A percentile compares a stretch with the other conserved stretches of the same genome.
Evolutionary conservation across 2,113 vertebrate species (phyloP).

Genomic region (Martes martes): DNA sequence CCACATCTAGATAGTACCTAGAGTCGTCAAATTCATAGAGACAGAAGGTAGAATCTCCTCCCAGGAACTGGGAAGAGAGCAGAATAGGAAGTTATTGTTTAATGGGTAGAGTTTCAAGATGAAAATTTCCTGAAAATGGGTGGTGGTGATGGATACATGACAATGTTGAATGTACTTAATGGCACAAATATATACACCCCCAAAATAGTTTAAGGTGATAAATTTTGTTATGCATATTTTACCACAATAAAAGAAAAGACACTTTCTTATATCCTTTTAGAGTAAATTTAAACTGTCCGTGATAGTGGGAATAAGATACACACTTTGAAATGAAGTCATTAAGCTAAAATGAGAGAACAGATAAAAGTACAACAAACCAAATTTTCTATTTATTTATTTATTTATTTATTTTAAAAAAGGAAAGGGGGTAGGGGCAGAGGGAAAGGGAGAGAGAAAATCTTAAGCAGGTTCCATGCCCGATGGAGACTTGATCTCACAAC

Average conservation of each 20-base stretch:
- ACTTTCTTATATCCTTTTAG: not conserved
- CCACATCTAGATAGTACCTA: not conserved
- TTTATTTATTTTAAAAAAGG: not conserved
- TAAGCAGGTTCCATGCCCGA: not conserved
- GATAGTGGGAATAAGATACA: not conserved
- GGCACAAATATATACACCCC: not conserved
- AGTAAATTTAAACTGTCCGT: not conserved
- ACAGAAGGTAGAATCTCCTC: not conserved
- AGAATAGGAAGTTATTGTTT: not conserved
- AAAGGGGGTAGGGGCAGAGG: not conserved
- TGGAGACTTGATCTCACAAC: not conserved
- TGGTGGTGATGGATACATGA: not conserved
- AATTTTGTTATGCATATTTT: not conserved
- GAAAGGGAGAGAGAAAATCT: not conserved
- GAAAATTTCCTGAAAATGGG: not conserved
- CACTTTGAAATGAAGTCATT: not conserved
- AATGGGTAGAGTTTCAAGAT: not conserved
- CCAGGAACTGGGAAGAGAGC: fast-evolving
- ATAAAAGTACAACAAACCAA: not conserved
- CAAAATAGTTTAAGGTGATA: not conserved
- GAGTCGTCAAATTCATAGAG: not conserved
- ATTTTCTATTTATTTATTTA: not conserved
- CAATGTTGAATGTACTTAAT: not conserved
- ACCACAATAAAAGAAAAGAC: not conserved
- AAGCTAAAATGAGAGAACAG: not conserved